phyloP scores from a whole-genome alignment of 2,888 invertebrate species.

The Noctua pronuba region DNA sequence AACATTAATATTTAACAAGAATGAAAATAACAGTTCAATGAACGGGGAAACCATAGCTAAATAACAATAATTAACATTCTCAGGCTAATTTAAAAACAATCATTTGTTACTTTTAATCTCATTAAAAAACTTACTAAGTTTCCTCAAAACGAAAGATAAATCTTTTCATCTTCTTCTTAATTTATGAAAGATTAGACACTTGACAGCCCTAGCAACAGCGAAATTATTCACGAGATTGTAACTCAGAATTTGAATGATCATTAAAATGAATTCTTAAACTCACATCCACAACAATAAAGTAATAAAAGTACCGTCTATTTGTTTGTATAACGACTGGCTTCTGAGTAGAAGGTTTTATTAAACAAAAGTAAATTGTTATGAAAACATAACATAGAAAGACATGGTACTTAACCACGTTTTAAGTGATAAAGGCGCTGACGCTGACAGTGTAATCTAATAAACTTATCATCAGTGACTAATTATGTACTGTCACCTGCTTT shows the following conservation, averaged over 20 bases:
- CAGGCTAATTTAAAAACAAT: conserved; percentile 21
- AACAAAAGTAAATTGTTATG: conserved; percentile 15
- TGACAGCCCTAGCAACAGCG: conserved; percentile 43
- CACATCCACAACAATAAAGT: conserved; percentile 9
- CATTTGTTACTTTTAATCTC: not conserved
- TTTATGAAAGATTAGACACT: not conserved
- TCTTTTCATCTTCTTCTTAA: not conserved
- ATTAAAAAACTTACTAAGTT: not conserved
- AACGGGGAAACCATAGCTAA: too few relatives aligned
- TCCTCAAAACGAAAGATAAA: not conserved
- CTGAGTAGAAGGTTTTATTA: conserved; percentile 19
- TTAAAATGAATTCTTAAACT: conserved; percentile 37
- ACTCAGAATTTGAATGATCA: conserved; percentile 36
- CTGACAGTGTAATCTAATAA: not conserved
- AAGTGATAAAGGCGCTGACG: not conserved
- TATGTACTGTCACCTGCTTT: conserved; percentile 32
- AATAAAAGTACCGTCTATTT: conserved; percentile 37
- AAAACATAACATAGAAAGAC: conserved; percentile 5
- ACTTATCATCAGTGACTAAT: conserved; percentile 14
- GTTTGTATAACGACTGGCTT: conserved; percentile 13
- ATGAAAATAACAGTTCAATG: not conserved
- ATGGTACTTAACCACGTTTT: conserved; percentile 28
- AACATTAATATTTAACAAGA: not conserved
- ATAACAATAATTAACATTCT: not conserved
- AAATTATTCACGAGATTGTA: conserved; percentile 50